phyloP scores from a whole-genome alignment of 2,888 invertebrate genomes.

The Ormia ochracea region DNA sequence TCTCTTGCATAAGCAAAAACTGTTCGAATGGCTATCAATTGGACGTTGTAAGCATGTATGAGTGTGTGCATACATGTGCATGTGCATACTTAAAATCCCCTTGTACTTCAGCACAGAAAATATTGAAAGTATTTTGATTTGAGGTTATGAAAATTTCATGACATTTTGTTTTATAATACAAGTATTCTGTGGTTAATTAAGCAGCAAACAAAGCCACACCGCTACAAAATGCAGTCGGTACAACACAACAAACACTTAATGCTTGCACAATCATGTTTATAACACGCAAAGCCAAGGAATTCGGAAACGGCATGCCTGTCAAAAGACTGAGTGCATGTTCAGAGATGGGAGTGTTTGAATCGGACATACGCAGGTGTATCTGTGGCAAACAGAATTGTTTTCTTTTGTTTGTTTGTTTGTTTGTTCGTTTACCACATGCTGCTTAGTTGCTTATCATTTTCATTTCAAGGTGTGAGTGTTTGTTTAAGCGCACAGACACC shows the following conservation, averaged over 20 bases:
- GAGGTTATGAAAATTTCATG: slow-evolving; percentile 53
- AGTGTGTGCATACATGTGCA: too few relatives aligned
- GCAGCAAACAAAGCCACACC: slow-evolving; percentile 11
- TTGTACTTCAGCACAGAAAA: background rate
- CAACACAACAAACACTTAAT: background rate
- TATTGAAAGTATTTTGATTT: slow-evolving; percentile 54
- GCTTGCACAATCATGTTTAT: background rate
- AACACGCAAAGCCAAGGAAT: background rate
- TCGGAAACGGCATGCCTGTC: background rate
- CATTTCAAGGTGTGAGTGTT: slow-evolving; percentile 17
- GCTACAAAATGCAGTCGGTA: background rate
- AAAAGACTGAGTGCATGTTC: background rate
- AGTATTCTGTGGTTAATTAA: slow-evolving; percentile 50
- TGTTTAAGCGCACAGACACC: background rate
- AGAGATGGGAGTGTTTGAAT: slow-evolving; percentile 15
- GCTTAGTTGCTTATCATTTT: background rate
- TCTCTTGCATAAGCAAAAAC: too few relatives aligned
- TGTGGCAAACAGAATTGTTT: background rate
- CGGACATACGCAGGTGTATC: background rate
- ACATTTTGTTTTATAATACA: slow-evolving; percentile 29
- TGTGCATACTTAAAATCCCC: background rate
- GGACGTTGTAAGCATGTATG: too few relatives aligned
- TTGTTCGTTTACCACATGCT: slow-evolving; percentile 16
- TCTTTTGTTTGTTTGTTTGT: slow-evolving; percentile 1
- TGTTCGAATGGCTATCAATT: too few relatives aligned